Evolutionary conservation across 2,113 vertebrate species (phyloP).

Genomic region (Oncorhynchus masou): DNA sequence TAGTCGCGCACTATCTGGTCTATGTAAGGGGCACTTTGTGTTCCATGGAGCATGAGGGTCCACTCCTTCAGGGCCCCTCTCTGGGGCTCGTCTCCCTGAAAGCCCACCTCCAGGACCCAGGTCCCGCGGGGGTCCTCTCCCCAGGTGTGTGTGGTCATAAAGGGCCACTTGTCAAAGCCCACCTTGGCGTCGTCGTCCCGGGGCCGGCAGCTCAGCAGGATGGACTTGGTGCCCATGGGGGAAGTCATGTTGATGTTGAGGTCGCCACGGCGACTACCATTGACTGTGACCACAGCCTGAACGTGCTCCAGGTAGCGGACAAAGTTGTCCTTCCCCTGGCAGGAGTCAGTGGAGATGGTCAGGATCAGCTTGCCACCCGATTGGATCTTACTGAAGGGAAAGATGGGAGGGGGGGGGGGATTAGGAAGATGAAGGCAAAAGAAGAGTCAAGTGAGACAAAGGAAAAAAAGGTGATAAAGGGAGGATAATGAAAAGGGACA

Average conservation of each 20-base stretch:
- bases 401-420: neutral
- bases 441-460: neutral
- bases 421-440: neutral
- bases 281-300: slow-evolving; percentile 94
- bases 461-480: neutral
- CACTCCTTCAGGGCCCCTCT: slow-evolving; percentile 92
- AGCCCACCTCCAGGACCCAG: slow-evolving; percentile 92
- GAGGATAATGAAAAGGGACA: neutral
- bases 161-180: slow-evolving; percentile 99
- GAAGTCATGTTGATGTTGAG: slow-evolving; percentile 99
- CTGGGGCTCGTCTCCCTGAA: slow-evolving; percentile 82
- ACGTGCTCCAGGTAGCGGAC: slow-evolving; percentile 97
- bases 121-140: slow-evolving; percentile 95
- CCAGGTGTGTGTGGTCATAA: slow-evolving; percentile 99
- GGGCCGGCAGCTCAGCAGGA: slow-evolving; percentile 91
- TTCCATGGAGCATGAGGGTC: slow-evolving; percentile 98
- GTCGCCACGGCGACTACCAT: slow-evolving; percentile 88
- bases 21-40: slow-evolving; percentile 97
- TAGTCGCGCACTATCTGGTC: slow-evolving; percentile 98
- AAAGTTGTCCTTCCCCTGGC: slow-evolving; percentile 95
- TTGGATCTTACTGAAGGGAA: slow-evolving; percentile 83
- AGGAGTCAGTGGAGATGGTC: slow-evolving; percentile 84
- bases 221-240: slow-evolving; percentile 97
- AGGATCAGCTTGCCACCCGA: slow-evolving; percentile 85
- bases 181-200: slow-evolving; percentile 95